Base-by-base conservation (phyloP, 2,797 vertebrate species). In the Oryzias sinensis region DNA sequence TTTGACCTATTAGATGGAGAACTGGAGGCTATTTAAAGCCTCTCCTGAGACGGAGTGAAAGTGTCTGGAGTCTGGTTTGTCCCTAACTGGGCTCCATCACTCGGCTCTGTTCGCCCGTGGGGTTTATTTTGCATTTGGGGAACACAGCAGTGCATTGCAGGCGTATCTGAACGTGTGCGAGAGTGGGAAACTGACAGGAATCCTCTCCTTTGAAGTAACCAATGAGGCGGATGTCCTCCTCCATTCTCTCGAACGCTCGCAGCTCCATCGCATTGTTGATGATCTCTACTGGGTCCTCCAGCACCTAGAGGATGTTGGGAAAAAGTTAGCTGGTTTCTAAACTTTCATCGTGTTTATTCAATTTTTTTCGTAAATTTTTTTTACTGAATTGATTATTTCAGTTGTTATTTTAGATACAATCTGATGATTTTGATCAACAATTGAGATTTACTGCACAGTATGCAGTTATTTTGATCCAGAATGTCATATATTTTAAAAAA, bases 181-280 rank as follows among this genome's bases (percentile, higher is more conserved):
- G 13, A 47, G 24, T 18, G 3, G 37, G 40, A n/a, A 33, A 81
- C 95, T 93, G 84, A 99, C 97, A 77, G 2, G 95, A 96, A 51
- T 96, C 95, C 67, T 94, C 94, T 66, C 93, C 94, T 85, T 93
- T 99, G 85, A 99, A 99, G 86, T 93, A 97, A 59, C 97, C 97
- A 0, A 98, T 95, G 71, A 99, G 94, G 64, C 95, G 95, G 69
- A 94, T 98, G 66, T 97, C 95, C 1, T 97, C 96, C 18, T 98
- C 96, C 3, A 98, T 95, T 79, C 93, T 91, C 70, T 97, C 95
- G 8, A 99, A 98, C 65, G 95, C 96, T 59, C 95, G 93, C 59
- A 95, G 90, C 85, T 98, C 97, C 87, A 94, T 90, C 50, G 95
- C 92, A 64, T 66, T 97, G 57, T 93, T 96, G 79, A 99, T 94